These are phyloP conservation scores for Gonocerus acuteangulatus DNA, from an alignment of 2,888 invertebrate species.

Conservation along the genomic window DNA sequence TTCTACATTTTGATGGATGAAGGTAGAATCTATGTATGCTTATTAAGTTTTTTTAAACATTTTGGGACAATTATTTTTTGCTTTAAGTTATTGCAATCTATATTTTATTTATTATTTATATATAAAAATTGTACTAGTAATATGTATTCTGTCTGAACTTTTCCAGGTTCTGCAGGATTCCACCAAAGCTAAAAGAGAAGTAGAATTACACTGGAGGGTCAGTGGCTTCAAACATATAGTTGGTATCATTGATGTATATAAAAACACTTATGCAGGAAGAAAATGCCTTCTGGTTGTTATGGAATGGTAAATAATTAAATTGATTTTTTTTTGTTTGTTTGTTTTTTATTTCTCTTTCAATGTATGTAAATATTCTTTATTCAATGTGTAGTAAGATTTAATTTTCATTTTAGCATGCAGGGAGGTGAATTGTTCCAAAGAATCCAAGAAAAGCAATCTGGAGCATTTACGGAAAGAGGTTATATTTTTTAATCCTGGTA, in stretches of 20 bases:
- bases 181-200: slow-evolving; percentile 85
- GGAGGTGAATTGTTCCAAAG: slow-evolving; percentile 95
- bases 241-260: slow-evolving; percentile 86
- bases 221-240: slow-evolving; percentile 90
- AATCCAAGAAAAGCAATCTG: slow-evolving; percentile 90
- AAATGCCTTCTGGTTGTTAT: slow-evolving; percentile 94
- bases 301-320: slow-evolving; percentile 78
- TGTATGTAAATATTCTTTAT: too few species aligned
- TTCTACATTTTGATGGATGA: neutral
- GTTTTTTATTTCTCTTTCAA: neutral
- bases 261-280: slow-evolving; percentile 87
- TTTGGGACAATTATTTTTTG: too few species aligned
- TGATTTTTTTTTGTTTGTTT: neutral
- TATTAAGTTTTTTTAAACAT: neutral
- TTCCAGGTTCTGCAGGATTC: slow-evolving; percentile 85
- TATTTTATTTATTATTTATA: too few species aligned
- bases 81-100: too few species aligned
- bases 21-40: neutral
- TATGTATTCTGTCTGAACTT: too few species aligned
- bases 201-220: slow-evolving; percentile 90
- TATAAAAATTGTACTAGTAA: too few species aligned
- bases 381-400: too few species aligned
- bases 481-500: slow-evolving; percentile 37
- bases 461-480: slow-evolving; percentile 92
- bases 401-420: slow-evolving; percentile 65